These are phyloP conservation scores for Anthopleura sola DNA, from an alignment of 64 coral and sea anemone genomes.

Conservation along the genomic window DNA sequence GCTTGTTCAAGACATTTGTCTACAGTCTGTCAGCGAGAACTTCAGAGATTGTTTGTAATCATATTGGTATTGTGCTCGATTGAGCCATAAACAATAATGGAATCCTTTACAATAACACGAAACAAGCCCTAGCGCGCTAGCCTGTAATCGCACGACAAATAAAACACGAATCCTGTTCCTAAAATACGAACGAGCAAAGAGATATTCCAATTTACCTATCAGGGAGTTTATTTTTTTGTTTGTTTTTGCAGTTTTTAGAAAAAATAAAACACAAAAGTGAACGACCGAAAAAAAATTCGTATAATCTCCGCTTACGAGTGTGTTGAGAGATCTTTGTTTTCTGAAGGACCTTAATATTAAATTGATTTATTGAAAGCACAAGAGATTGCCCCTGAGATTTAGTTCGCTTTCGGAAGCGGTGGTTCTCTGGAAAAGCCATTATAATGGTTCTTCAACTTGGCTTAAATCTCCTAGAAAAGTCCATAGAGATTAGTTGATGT, in stretches of 20 bases:
- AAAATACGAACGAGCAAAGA: not conserved
- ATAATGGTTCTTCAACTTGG: not conserved
- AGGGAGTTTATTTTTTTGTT: not conserved
- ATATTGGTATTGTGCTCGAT: not conserved
- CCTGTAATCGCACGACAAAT: not conserved
- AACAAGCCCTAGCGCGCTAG: not conserved
- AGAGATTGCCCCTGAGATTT: not conserved
- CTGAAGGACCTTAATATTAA: not conserved
- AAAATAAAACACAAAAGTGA: not conserved
- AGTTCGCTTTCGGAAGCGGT: not conserved
- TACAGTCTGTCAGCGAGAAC: not conserved
- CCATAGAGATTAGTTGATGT: not conserved
- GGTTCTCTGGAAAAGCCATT: not conserved
- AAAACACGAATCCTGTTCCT: not conserved
- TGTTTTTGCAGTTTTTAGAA: not conserved
- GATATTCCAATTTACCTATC: not conserved
- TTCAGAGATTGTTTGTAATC: not conserved
- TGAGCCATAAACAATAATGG: not conserved
- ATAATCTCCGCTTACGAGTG: not conserved
- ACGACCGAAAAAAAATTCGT: not conserved
- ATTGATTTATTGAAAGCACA: not conserved
- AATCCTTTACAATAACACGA: not conserved
- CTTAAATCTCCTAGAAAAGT: not conserved
- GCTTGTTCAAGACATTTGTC: not conserved
- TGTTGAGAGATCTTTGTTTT: not conserved